phyloP scores from a whole-genome alignment of 2,797 vertebrate genomes.

The Sitta carolinensis region DNA sequence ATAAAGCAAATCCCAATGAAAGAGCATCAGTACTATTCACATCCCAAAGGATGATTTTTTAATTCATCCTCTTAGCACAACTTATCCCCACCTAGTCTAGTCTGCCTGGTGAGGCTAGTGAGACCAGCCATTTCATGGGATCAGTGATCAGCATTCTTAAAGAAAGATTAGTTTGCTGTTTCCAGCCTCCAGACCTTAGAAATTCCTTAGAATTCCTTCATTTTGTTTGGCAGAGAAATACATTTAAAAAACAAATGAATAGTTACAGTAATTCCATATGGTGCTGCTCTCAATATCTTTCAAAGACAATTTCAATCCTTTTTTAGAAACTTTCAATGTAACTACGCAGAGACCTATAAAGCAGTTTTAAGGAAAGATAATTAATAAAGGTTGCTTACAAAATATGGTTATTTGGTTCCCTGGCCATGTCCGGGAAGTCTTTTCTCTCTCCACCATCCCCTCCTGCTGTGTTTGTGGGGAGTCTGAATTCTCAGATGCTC shows the following conservation, averaged over 20 bases:
- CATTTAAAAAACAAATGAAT: neutral
- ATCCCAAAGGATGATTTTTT: neutral
- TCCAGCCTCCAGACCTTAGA: neutral
- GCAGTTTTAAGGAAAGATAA: neutral
- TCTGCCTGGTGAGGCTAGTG: constrained; percentile 10
- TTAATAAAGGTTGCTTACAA: neutral
- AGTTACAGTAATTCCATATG: constrained; percentile 22
- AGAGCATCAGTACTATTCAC: neutral
- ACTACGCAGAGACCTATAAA: neutral
- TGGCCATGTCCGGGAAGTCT: neutral
- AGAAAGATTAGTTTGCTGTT: constrained; percentile 5
- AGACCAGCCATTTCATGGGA: neutral
- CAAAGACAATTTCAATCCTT: neutral
- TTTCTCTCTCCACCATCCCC: neutral
- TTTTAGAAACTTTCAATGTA: neutral
- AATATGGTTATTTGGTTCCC: neutral
- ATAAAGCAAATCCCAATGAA: neutral
- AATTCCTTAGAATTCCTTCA: neutral
- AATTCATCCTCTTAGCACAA: constrained; percentile 41
- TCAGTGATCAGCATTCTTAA: neutral
- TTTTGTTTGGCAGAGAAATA: neutral
- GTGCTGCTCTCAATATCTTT: constrained; percentile 1
- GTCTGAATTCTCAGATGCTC: neutral
- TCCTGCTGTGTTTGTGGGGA: neutral
- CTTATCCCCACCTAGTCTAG: constrained; percentile 1